Conservation (phyloP, 2,888 invertebrate genomes). For the Nipponacmea schrenckii region DNA sequence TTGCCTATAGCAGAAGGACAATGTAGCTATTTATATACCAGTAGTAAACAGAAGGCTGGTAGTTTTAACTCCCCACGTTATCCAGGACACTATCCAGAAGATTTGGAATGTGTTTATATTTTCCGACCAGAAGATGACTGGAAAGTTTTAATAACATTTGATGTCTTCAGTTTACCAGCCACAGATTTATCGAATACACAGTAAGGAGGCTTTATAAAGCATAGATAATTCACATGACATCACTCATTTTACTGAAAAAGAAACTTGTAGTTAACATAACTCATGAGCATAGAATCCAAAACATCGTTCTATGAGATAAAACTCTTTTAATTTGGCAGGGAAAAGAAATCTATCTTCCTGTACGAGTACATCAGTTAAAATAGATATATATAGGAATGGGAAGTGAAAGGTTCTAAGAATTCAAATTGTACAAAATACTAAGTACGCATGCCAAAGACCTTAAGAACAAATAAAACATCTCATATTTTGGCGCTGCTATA, state of each 20-base stretch:
- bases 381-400: too few species aligned
- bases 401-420: too few species aligned
- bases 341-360: too few species aligned
- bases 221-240: neutral
- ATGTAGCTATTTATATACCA: constrained; percentile 87
- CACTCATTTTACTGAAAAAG: neutral
- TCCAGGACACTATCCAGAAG: constrained; percentile 66
- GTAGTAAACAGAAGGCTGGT: constrained; percentile 53
- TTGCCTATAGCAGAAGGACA: constrained; percentile 89
- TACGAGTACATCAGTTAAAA: too few species aligned
- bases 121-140: constrained; percentile 64
- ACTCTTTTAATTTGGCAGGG: too few species aligned
- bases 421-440: too few species aligned
- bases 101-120: constrained; percentile 68
- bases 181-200: constrained; percentile 33
- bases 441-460: too few species aligned
- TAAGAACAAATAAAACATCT: too few species aligned
- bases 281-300: too few species aligned
- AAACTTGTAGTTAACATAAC: neutral
- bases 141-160: constrained; percentile 61
- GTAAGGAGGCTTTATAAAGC: constrained; percentile 15
- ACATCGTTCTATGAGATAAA: too few species aligned
- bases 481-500: too few species aligned
- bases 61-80: constrained; percentile 88
- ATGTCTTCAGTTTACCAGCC: constrained; percentile 49